Evolutionary conservation across 2,888 invertebrate species (phyloP).

Genomic region (Drosophila macrospina): DNA sequence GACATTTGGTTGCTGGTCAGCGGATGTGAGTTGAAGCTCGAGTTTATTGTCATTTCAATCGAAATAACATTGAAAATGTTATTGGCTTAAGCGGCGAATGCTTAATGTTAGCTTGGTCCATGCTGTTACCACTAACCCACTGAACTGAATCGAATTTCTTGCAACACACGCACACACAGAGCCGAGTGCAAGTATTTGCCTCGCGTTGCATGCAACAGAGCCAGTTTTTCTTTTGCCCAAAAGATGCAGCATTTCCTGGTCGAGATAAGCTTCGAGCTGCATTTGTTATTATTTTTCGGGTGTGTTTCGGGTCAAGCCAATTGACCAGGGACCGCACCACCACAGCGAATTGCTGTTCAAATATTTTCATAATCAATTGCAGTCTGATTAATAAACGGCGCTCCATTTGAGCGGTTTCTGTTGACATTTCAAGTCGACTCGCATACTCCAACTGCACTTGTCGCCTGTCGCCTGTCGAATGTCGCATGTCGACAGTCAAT

Average conservation of each 20-base stretch:
- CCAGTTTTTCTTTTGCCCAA: constrained; percentile 6
- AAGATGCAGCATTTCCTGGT: constrained; percentile 77
- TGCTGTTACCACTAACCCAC: constrained; percentile 61
- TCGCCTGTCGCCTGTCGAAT: constrained; percentile 37
- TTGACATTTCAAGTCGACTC: constrained; percentile 47
- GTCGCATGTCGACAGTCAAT: constrained; percentile 59
- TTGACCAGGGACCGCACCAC: constrained; percentile 25
- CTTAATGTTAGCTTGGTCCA: constrained; percentile 5
- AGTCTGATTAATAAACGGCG: constrained; percentile 30
- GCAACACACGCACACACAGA: constrained; percentile 28
- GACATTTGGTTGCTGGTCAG: constrained; percentile 58
- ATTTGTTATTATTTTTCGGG: constrained; percentile 39
- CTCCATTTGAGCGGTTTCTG: not conserved
- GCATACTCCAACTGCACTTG: constrained; percentile 39
- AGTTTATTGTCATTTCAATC: constrained; percentile 32
- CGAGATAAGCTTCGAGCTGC: constrained; percentile 65
- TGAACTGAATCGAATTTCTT: constrained; percentile 56
- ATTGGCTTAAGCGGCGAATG: constrained; percentile 13
- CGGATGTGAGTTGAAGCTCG: constrained; percentile 57
- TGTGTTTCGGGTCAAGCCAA: constrained; percentile 56
- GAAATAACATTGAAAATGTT: constrained; percentile 64
- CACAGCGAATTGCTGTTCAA: constrained; percentile 46
- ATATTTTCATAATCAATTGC: constrained; percentile 53
- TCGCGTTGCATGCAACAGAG: constrained; percentile 11
- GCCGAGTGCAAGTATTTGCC: not conserved